These are phyloP conservation scores for Adoxophyes honmai DNA, from an alignment of 1,140 invertebrate genomes.

Conservation along the genomic window DNA sequence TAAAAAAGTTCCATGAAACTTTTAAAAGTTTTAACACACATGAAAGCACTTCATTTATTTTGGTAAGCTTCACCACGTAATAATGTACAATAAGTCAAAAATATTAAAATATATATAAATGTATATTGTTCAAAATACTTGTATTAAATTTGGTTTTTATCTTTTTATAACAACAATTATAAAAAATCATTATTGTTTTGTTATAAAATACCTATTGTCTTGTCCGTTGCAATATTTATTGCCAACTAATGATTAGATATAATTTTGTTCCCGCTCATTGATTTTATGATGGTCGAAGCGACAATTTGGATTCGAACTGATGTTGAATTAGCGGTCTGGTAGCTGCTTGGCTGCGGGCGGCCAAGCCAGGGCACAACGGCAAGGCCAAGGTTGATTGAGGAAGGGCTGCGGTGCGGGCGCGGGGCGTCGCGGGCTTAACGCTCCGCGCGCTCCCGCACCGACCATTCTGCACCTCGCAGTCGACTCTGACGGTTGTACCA, in stretches of 20 bases:
- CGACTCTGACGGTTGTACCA: constrained; percentile 73
- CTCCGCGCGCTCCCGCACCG: constrained; percentile 63
- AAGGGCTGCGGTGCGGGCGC: constrained; percentile 58
- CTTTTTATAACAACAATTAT: too few species aligned
- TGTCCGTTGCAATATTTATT: too few species aligned
- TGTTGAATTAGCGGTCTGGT: constrained; percentile 9
- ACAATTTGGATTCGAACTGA: constrained; percentile 14
- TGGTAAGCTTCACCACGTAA: too few species aligned
- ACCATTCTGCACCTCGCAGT: constrained; percentile 75
- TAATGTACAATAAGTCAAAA: too few species aligned
- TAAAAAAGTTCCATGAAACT: too few species aligned
- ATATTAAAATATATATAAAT: too few species aligned
- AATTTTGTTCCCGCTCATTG: constrained; percentile 2
- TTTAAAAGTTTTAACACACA: too few species aligned
- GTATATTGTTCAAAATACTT: too few species aligned
- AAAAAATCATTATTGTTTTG: too few species aligned
- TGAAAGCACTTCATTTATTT: too few species aligned
- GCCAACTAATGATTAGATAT: constrained; percentile 5
- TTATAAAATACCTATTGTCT: too few species aligned
- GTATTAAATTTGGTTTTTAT: too few species aligned
- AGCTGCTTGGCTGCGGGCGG: constrained; percentile 11
- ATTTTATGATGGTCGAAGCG: constrained; percentile 22
- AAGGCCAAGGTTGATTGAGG: constrained; percentile 70
- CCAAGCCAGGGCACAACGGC: constrained; percentile 45
- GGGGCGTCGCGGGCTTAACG: constrained; percentile 61